Base-by-base conservation (phyloP, 2,113 vertebrate genomes). In the Struthidea cinerea region DNA sequence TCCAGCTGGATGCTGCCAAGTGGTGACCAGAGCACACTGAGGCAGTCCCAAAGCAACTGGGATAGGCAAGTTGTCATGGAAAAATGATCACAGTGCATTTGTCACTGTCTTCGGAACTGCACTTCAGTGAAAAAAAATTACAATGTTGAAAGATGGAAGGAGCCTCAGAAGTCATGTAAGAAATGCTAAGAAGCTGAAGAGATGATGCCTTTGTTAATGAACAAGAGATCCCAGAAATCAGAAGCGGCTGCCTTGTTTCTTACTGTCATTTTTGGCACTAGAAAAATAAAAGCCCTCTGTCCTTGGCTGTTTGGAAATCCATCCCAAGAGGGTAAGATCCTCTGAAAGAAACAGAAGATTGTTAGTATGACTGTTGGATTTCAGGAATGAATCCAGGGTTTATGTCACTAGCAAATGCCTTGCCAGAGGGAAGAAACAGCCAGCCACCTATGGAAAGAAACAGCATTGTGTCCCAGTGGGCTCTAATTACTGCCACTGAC, bases 311-410 rank as follows among this genome's bases (percentile, higher is more conserved):
- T 89, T 83, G 27, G 71, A 94, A 91, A 94, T 20, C 47, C 13
- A 67, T 76, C 71, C 80, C 82, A 89, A 91, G 57, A 65, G 67
- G 11, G 19, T 87, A 88, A 92, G 86, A 88, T 78, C n/a, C 73
- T 59, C 84, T 74, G 65, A 94, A 96, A 90, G 64, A 41, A 96
- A 88, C 61, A 70, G n/a, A 90, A 46, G 28, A 94, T 13, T 53
- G 12, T 74, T 85, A 82, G 68, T 30, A 17, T 42, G 76, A 68
- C 46, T 81, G 68, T 12, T 52, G 70, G 80, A 82, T 93, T 93
- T 92, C 79, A 94, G 89, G 68, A 92, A 79, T 37, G 3, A 17
- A 70, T 85, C 74, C 85, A 90, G 94, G 30, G n/a, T 77, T 94
- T 94, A 80, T 49, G 49, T 86, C 59, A 93, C 26, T 91, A 69